Evolutionary conservation across 2,113 vertebrate species (phyloP).

Genomic region (Mohoua ochrocephala): DNA sequence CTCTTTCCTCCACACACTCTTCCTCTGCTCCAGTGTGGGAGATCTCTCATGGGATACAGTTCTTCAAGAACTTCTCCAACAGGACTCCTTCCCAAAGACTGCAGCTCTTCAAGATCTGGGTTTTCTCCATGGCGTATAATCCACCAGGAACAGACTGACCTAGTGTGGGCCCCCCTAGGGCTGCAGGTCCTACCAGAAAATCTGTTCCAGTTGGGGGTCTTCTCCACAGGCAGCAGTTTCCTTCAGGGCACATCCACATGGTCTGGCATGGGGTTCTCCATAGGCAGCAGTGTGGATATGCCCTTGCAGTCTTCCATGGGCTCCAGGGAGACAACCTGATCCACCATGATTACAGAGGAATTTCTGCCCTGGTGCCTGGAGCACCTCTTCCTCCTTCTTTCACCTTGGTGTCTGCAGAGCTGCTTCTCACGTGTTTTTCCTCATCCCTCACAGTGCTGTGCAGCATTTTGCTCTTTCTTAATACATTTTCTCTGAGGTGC

Average conservation of each 20-base stretch:
- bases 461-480: not conserved
- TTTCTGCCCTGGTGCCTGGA: not conserved
- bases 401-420: not conserved
- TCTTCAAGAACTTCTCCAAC: not conserved
- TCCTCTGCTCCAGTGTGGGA: not conserved
- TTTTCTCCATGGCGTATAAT: rapidly evolving
- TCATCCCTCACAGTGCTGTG: not conserved
- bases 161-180: rapidly evolving
- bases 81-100: not conserved
- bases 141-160: not conserved
- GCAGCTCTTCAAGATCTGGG: not conserved
- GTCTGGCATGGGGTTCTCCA: rapidly evolving
- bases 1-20: not conserved
- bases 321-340: not conserved
- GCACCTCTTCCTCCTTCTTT: not conserved
- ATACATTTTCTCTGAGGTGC: not conserved
- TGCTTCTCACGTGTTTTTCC: not conserved
- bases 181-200: not conserved
- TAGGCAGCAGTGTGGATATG: not conserved
- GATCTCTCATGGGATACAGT: not conserved
- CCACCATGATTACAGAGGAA: not conserved
- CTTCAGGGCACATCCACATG: not conserved
- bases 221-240: not conserved
- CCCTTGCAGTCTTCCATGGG: not conserved
- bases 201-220: not conserved